phyloP scores from a whole-genome alignment of 1,140 invertebrate species.

The Temnothorax longispinosus region DNA sequence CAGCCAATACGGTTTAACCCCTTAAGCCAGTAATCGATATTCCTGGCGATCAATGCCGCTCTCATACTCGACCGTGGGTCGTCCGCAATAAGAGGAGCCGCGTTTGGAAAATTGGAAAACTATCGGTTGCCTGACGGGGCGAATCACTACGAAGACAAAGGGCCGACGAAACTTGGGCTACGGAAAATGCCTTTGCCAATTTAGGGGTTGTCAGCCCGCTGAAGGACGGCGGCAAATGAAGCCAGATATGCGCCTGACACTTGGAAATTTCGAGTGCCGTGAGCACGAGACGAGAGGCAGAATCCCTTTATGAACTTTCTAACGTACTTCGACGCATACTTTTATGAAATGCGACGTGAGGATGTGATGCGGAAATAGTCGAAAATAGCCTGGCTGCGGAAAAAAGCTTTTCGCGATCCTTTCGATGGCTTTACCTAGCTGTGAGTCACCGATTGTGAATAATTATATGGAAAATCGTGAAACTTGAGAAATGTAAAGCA shows the following conservation, averaged over 20 bases:
- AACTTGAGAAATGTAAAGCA: neutral
- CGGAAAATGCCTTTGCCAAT: conserved; percentile 55
- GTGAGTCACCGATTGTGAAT: neutral
- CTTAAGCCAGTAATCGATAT: conserved; percentile 56
- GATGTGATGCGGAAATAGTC: neutral
- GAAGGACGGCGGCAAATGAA: conserved; percentile 58
- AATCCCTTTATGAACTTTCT: conserved; percentile 48
- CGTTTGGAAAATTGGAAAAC: conserved; percentile 63
- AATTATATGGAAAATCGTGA: neutral
- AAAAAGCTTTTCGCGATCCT: neutral
- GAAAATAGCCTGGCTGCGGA: neutral
- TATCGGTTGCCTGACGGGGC: conserved; percentile 41
- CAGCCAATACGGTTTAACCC: conserved; percentile 41
- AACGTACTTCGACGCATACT: conserved; percentile 37
- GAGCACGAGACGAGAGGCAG: conserved; percentile 1
- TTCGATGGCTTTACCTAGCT: neutral
- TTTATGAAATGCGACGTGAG: conserved; percentile 4
- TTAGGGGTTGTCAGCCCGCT: conserved; percentile 60
- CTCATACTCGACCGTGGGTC: conserved; percentile 1
- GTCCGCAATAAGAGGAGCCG: neutral
- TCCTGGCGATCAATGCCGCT: conserved; percentile 36
- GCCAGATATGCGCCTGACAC: conserved; percentile 47
- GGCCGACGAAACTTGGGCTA: conserved; percentile 17
- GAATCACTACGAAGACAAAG: conserved; percentile 65
- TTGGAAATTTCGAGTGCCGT: conserved; percentile 43